phyloP scores from a whole-genome alignment of 2,797 vertebrate genomes.

The Argyrosomus regius region DNA sequence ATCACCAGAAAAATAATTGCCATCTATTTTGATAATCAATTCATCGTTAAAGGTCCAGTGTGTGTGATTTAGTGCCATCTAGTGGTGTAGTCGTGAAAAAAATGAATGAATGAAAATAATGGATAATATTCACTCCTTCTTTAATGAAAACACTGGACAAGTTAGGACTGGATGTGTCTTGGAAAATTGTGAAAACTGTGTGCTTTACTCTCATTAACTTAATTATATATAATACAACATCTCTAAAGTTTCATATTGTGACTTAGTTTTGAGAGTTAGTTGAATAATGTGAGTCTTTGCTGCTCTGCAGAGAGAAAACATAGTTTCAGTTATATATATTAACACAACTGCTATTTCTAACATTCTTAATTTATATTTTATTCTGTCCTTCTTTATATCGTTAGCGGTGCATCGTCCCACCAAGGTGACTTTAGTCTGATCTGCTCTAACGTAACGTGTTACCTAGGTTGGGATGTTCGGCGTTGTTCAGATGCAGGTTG shows the following conservation, averaged over 20 bases:
- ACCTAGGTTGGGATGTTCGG: neutral
- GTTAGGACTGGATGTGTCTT: neutral
- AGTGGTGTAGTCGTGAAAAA: too few relatives aligned
- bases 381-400: neutral
- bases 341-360: neutral
- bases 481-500: conserved; percentile 29
- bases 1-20: too few relatives aligned
- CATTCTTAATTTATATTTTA: neutral
- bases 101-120: too few relatives aligned
- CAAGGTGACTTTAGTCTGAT: neutral
- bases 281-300: too few relatives aligned
- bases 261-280: neutral
- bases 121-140: neutral
- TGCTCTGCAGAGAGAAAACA: too few relatives aligned
- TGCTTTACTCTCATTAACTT: neutral
- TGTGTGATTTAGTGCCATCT: too few relatives aligned
- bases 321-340: neutral
- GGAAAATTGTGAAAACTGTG: neutral
- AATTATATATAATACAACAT: neutral
- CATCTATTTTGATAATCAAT: too few relatives aligned
- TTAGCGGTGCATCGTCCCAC: neutral
- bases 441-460: neutral
- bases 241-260: neutral
- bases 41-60: too few relatives aligned
- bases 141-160: neutral